Conservation (phyloP, 1,140 invertebrate species). For the Battus philenor region DNA sequence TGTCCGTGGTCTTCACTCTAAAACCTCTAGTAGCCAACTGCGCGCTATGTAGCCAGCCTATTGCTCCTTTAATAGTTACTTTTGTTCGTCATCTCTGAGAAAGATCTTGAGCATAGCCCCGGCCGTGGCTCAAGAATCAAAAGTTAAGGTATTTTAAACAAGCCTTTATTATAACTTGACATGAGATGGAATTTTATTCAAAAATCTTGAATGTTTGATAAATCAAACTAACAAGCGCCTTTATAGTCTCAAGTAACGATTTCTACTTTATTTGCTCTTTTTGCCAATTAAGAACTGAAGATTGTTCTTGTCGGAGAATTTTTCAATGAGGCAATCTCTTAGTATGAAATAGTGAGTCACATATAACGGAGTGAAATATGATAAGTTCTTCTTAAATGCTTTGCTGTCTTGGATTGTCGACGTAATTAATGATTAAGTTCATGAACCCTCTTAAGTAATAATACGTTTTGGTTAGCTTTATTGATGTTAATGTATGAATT, state of each 20-base stretch:
- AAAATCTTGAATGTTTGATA: slow-evolving; percentile 4
- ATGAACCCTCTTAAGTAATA: no score
- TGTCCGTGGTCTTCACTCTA: no score
- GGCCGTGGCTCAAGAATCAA: no score
- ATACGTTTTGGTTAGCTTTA: no score
- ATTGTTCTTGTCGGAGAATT: slow-evolving; percentile 39
- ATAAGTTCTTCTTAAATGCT: slow-evolving; percentile 10
- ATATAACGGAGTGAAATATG: slow-evolving; percentile 19
- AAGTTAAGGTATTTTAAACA: no score
- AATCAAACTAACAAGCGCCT: slow-evolving; percentile 17
- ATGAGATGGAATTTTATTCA: background rate
- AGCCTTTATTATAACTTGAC: no score
- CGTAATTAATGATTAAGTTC: slow-evolving; percentile 11
- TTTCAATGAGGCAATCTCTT: slow-evolving; percentile 38
- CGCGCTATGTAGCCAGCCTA: no score
- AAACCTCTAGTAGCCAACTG: no score
- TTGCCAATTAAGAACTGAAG: slow-evolving; percentile 52
- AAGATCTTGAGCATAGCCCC: no score
- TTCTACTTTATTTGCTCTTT: slow-evolving; percentile 28
- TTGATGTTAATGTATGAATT: no score
- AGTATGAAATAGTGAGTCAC: slow-evolving; percentile 19
- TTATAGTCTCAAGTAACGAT: slow-evolving; percentile 25
- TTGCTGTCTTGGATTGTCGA: slow-evolving; percentile 12
- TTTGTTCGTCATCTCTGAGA: no score
- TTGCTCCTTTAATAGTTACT: no score